A percentile compares a stretch with the other conserved stretches of the same genome.
These are phyloP conservation scores for Australoheros scitulus DNA, from an alignment of 2,113 vertebrate genomes.

Conservation along the genomic window DNA sequence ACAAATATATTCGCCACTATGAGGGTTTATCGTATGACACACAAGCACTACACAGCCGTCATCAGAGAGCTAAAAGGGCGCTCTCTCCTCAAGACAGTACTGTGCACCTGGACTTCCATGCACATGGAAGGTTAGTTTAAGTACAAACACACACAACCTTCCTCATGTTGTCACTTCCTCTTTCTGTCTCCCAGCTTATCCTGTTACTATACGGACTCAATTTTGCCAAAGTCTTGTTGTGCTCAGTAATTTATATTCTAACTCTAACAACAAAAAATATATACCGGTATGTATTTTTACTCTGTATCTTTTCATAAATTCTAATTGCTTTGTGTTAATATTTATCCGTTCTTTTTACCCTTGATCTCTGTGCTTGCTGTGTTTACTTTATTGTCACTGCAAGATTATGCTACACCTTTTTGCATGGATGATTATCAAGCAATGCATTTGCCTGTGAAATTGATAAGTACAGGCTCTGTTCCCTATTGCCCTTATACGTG, in stretches of 20 bases:
- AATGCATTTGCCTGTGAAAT: slow-evolving; percentile 3
- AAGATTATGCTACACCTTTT: neutral
- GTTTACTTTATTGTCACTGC: neutral
- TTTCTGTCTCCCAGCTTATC: neutral
- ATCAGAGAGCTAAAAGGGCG: slow-evolving; percentile 97
- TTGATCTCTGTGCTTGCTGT: neutral
- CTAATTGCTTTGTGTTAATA: neutral
- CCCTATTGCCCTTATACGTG: neutral
- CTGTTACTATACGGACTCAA: neutral
- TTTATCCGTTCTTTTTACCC: neutral
- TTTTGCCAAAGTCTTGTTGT: neutral
- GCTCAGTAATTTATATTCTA: neutral
- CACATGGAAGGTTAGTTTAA: slow-evolving; percentile 92
- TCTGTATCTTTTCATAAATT: neutral
- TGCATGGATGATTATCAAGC: neutral
- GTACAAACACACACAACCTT: neutral
- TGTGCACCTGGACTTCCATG: slow-evolving; percentile 90
- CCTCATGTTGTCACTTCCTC: neutral
- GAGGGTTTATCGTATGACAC: slow-evolving; percentile 93
- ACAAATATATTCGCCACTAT: slow-evolving; percentile 94
- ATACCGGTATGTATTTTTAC: neutral
- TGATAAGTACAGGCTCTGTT: neutral
- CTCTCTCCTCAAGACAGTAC: slow-evolving; percentile 87
- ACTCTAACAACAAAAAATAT: neutral
- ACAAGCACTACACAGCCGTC: slow-evolving; percentile 90